Base-by-base conservation (phyloP, 2,888 invertebrate genomes). In the Homarus gammarus region DNA sequence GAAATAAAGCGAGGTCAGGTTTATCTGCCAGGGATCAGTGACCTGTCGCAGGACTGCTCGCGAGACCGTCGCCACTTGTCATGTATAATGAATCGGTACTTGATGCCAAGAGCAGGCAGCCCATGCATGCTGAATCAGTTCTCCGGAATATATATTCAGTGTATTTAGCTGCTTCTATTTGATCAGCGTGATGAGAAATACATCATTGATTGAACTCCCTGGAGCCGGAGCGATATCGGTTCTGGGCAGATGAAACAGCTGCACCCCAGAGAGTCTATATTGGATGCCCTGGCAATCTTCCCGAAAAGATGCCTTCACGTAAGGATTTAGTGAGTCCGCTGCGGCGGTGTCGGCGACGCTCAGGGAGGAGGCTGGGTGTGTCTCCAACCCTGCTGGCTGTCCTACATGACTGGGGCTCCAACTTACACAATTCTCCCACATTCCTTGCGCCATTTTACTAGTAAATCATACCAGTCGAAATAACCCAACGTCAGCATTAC, bases 261-360 rank as follows among this genome's bases (percentile, higher is more conserved):
- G 77, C 77, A 31, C 22, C 51, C 77, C 51, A 15, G 33, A 78
- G 27, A 49, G 38, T 78, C 51, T 31, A 22, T 51, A 78, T 78
- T 78, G 51, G 77, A 49, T 31, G 77, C 31, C 33, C 77, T 78
- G 51, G 77, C 77, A 78, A 51, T 78, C 77, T 78, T 51, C 31
- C 77, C 51, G 77, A 56, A 78, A 78, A 51, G 77, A 78, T 78
- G 51, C 36, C 72, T 40, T 72, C 72, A 72, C 27, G n/a, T 64
- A 27, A 64, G 27, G 64, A 64, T 64, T 27, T 64, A 27, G 64
- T 64, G 64, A 27, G 64, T 18, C 22, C 27, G 64, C 5, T 27
- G 27, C 27, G n/a, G 64, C 64, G 6, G 27, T 64, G 27, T n/a
- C 22, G 64, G 27, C n/a, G 6, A 64, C 27, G 64, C 10, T 56